Base-by-base conservation (phyloP, 2,888 invertebrate genomes). In the Drosophila engyochracea region DNA sequence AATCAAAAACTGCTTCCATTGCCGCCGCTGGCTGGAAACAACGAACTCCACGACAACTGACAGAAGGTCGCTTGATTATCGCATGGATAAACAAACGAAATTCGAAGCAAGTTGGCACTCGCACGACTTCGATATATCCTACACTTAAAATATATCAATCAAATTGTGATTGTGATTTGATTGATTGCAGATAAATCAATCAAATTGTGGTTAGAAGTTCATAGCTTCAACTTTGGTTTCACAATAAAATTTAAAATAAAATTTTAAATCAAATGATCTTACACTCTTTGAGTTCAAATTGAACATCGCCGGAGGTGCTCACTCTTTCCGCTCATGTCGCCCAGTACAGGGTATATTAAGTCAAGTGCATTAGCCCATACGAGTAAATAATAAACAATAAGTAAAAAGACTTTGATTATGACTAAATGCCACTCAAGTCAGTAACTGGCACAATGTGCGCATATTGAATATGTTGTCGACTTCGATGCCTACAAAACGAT, bases 391-490 rank as follows among this genome's bases (percentile, higher is more conserved):
- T 64, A 70, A 68, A 49, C 31, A 65, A 67, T 68, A 62, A 52
- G 28, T 25, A 44, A 47, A 60, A 59, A 59, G 44, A 53, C 52
- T 19, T 19, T 73, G 47, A 55, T 66, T 54, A 44, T 59, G 51
- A 61, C 52, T 47, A 64, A 61, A 60, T 47, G 67, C 22, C 66
- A 71, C 61, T 60, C 61, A 44, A 72, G 57, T 54, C 30, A 67
- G 59, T 41, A 85, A 71, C 39, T 82, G 75, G 86, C 72, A 85
- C 85, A 85, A 79, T 82, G 76, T 78, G 67, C 80, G 86, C 85
- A 85, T 88, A 83, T 71, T 79, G 73, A 83, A 62, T 68, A 69
- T 59, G 49, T n/a, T 55, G 62, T n/a, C 41, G 39, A 41, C 59
- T 59, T 41, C 63, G 57, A 59, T 58, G 49, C 47, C 47, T 16